Conservation (phyloP, 2,888 invertebrate species). For the Octonoba sinensis region DNA sequence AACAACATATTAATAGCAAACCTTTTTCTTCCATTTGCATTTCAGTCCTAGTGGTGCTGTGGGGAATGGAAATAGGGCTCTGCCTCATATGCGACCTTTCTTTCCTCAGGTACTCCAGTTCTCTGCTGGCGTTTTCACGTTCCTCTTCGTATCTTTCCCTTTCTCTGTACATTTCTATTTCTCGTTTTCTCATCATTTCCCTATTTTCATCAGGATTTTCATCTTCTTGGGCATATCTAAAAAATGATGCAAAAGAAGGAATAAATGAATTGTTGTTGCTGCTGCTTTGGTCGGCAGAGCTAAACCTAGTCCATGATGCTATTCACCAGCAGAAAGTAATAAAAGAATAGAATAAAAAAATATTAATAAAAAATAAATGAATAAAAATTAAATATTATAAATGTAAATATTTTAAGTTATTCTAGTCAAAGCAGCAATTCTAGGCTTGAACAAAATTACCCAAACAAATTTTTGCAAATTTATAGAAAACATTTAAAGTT, state of each 20-base stretch:
- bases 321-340: not conserved
- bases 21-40: conserved; percentile 46
- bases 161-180: conserved; percentile 36
- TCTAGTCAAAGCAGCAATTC: too few species aligned
- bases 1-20: not conserved
- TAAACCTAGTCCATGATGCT: too few species aligned
- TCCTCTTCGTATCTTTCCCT: conserved; percentile 49
- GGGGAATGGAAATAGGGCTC: conserved; percentile 34
- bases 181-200: conserved; percentile 17
- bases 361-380: too few species aligned
- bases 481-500: too few species aligned
- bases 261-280: too few species aligned
- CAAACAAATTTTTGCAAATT: too few species aligned
- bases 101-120: conserved; percentile 36
- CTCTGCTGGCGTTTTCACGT: conserved; percentile 30
- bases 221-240: conserved; percentile 37
- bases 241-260: not conserved
- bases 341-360: too few species aligned
- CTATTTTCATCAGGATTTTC: conserved; percentile 29
- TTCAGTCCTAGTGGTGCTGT: conserved; percentile 26
- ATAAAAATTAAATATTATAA: not conserved
- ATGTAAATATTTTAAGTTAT: too few species aligned
- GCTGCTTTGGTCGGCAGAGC: too few species aligned
- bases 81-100: conserved; percentile 35
- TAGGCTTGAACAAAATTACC: too few species aligned